Base-by-base conservation (phyloP, 2,113 vertebrate genomes). In the Percina caprodes region DNA sequence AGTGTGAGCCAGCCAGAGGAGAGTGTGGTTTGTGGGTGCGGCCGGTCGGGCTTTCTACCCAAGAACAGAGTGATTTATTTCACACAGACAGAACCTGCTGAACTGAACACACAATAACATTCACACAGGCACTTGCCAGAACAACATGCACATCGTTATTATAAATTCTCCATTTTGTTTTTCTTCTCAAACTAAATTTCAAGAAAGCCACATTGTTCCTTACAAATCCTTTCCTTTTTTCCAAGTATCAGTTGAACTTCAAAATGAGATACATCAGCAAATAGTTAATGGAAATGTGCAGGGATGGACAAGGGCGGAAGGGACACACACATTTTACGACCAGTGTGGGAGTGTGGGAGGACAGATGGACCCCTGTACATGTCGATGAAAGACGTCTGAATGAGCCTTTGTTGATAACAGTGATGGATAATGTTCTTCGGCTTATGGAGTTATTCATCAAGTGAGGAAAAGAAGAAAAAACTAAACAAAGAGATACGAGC, bases 1-100 rank as follows among this genome's bases (percentile, higher is more conserved):
- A 82, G 46, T 30, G 70, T 49, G 46, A 73, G 70, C 74, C 80
- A 82, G 82, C 74, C 69, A 78, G 68, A 60, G 76, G 68, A 75
- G 83, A 88, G 77, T 90, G 91, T 61, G 92, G 90, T 90, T 79
- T 82, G 84, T 80, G 83, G 92, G 90, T 85, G 82, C 13, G 69
- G 69, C 79, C 80, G 24, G 9, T 61, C 5, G 11, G 35, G 69
- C 65, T 79, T 80, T 85, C 69, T 79, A 65, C 61, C 80, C 63
- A 21, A 42, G 33, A 86, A 74, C 61, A 52, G 78, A 71, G 59
- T 82, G 78, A 89, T 92, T 92, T 91, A 90, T 89, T 91, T 89
- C 91, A 92, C 90, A 90, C 89, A 84, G 48, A 55, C 82, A 86
- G 79, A 94, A 92, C 89, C 78, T 73, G 24, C 67, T 89, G 85